A percentile compares a stretch with the other conserved stretches of the same genome.
Conservation (phyloP, 2,888 invertebrate species). For the Smittia aterrima region DNA sequence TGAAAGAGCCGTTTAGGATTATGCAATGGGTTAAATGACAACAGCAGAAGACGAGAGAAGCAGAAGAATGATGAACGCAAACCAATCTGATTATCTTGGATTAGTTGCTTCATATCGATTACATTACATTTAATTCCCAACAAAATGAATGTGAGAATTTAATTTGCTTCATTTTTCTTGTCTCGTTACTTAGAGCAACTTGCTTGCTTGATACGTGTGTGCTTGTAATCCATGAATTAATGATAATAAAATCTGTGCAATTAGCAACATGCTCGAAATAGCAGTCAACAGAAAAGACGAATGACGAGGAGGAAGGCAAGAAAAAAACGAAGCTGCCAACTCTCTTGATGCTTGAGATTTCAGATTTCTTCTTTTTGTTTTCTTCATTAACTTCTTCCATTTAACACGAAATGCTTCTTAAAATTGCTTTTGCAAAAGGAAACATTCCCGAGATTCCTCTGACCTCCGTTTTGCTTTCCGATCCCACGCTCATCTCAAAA, state of each 20-base stretch:
- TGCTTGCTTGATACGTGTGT: background rate
- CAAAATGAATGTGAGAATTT: conserved; percentile 38
- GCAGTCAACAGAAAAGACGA: conserved; percentile 36
- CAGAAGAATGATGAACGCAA: background rate
- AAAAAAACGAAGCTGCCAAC: background rate
- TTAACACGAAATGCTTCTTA: too few species aligned
- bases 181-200: background rate
- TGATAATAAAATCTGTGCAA: conserved; percentile 40
- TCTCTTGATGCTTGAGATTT: conserved; percentile 31
- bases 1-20: background rate
- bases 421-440: too few species aligned
- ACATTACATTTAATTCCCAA: conserved; percentile 32
- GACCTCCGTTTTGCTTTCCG: too few species aligned
- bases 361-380: conserved; percentile 7
- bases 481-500: too few species aligned
- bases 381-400: conserved; percentile 10
- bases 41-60: too few species aligned
- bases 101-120: conserved; percentile 12
- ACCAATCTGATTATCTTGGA: conserved; percentile 30
- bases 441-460: too few species aligned
- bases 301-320: conserved; percentile 18
- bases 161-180: conserved; percentile 5
- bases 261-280: conserved; percentile 32
- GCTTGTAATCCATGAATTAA: conserved; percentile 36
- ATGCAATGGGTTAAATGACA: background rate